These are phyloP conservation scores for Dreissena polymorpha DNA, from an alignment of 1,140 invertebrate species.

Conservation along the genomic window DNA sequence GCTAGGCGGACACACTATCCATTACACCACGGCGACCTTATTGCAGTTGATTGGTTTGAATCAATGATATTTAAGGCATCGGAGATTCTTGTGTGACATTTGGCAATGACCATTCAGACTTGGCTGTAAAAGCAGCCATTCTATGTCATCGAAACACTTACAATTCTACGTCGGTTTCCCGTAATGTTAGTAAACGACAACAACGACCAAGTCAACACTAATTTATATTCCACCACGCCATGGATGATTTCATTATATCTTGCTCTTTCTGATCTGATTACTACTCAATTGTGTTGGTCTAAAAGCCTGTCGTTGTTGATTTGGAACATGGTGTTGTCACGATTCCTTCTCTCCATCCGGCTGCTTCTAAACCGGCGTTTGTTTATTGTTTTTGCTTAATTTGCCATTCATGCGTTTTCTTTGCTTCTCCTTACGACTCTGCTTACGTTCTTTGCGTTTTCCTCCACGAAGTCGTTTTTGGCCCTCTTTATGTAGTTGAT, in stretches of 20 bases:
- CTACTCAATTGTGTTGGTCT: slow-evolving; percentile 37
- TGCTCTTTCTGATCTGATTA: slow-evolving; percentile 44
- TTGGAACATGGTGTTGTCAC: slow-evolving; percentile 23
- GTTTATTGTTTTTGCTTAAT: slow-evolving; percentile 35
- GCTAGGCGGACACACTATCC: too few species aligned
- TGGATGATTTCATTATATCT: not conserved
- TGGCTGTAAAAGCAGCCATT: too few species aligned
- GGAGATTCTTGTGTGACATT: too few species aligned
- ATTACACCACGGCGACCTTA: too few species aligned
- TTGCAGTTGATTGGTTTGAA: too few species aligned
- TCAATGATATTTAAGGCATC: too few species aligned
- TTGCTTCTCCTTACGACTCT: slow-evolving; percentile 42
- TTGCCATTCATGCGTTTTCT: slow-evolving; percentile 39
- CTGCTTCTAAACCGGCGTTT: slow-evolving; percentile 29
- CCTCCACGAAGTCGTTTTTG: slow-evolving; percentile 9
- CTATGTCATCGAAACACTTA: too few species aligned
- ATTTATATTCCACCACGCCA: too few species aligned
- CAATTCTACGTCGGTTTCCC: too few species aligned
- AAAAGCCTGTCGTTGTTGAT: slow-evolving; percentile 13
- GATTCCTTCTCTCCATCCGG: slow-evolving; percentile 42
- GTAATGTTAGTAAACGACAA: too few species aligned
- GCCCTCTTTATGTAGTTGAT: slow-evolving; percentile 19
- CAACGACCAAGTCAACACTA: too few species aligned
- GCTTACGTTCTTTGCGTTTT: slow-evolving; percentile 46
- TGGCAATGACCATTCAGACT: too few species aligned